Base-by-base conservation (phyloP, 2,888 invertebrate genomes). In the Cartodere bifasciata region DNA sequence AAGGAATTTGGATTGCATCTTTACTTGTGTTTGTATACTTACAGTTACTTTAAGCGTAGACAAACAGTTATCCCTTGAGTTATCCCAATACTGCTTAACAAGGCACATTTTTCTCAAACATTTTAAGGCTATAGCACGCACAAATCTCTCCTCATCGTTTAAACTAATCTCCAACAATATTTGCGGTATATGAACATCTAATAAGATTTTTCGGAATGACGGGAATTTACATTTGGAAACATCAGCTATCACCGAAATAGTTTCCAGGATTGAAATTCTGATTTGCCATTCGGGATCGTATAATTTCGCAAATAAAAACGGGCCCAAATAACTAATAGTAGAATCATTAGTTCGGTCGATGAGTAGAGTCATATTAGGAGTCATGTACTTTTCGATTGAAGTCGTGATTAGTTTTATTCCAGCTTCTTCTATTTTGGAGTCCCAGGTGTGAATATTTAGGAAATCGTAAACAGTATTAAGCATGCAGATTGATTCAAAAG, bases 201-300 rank as follows among this genome's bases (percentile, higher is more conserved):
- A 46, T 20, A 85, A 59, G 43, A 79, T 72, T 40, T 72, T 70
- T 58, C 82, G 82, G 53, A 82, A 80, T 12, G 80, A 74, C 7
- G 81, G 80, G 56, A 77, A 84, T 54, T 82, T 28, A 14, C 28
- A 20, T 14, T 17, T 26, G 9, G 31, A 26, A 3, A 28, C 31
- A 28, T 17, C 31, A 27, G 31, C 35, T 6, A 35, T 24, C 10
- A 23, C 32, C 4, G 70, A 68, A 4, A 85, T 57, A 23, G 84
- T 60, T 53, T 86, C 84, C 14, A 85, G 50, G 0, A 81, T 75
- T 3, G 78, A 78, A 44, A 86, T 85, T 21, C 83, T 65, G 2
- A 85, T 72, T 54, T 85, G 84, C 86, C 85, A 86, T 28, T 73
- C 65, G 3, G 65, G 56, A 48, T 82, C 81, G 42, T 80, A 75